phyloP scores from a whole-genome alignment of 2,888 invertebrate species.

The Physocephala rufipes region DNA sequence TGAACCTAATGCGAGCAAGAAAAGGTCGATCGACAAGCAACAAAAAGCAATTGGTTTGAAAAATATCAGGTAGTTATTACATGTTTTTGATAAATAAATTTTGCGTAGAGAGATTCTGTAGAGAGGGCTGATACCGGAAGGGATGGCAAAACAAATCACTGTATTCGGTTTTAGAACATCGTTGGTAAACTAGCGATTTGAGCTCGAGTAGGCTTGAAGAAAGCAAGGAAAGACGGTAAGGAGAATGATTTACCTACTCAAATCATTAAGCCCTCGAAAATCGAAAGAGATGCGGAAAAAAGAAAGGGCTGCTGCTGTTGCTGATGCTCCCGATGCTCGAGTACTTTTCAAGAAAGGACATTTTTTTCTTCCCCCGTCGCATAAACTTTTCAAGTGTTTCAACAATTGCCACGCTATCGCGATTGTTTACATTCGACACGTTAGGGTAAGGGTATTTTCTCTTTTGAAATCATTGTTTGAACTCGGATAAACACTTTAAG shows the following conservation, averaged over 20 bases:
- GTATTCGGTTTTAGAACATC: background rate
- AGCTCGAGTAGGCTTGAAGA: background rate
- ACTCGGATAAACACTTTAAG: conserved; percentile 24
- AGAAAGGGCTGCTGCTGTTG: background rate
- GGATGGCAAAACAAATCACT: background rate
- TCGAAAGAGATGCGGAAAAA: too few species aligned
- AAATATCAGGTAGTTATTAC: too few species aligned
- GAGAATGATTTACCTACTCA: too few species aligned
- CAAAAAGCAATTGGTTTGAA: too few species aligned
- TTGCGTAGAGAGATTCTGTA: background rate
- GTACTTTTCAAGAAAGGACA: conserved; percentile 12
- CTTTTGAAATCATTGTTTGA: conserved; percentile 11
- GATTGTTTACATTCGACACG: background rate
- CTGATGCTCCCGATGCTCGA: too few species aligned
- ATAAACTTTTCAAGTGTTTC: conserved; percentile 22
- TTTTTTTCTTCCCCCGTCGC: background rate
- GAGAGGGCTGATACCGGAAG: background rate
- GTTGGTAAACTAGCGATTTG: background rate
- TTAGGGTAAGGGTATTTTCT: background rate
- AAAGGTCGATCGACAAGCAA: too few species aligned
- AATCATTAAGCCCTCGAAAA: too few species aligned
- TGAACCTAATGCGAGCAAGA: too few species aligned
- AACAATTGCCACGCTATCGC: background rate
- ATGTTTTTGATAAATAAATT: too few species aligned
- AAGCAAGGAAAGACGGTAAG: background rate